Evolutionary conservation across 2,797 vertebrate genomes (phyloP), one percentile per base, ranked within the genome.

Genomic region (Coccyzus lansbergi): DNA sequence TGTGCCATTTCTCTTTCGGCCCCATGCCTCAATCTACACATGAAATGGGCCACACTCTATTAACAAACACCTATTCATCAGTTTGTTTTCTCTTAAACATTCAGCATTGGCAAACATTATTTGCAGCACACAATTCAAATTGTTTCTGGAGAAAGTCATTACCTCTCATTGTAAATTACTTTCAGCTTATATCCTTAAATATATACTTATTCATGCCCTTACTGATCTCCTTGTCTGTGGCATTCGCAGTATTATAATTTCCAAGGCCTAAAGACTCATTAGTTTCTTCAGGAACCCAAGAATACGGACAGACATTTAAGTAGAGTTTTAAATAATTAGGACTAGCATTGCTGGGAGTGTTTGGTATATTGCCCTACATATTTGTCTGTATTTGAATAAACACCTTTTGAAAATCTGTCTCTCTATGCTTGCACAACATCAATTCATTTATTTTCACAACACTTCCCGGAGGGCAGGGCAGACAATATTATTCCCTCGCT

Each of bases 361-460:
- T 95, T 85, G 69, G 58, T 91, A 82, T 68, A 63, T 8, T 89
- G 91, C 79, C 79, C 85, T 48, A 58, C 51, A 83, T 60, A 79
- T 78, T 89, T 91, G 72, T 86, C 83, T 80, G 64, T 21, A 90
- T 94, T 91, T 76, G 88, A 92, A 94, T 76, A 96, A 96, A 94
- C 90, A 96, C 93, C 90, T 95, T 88, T 88, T 67, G 93, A 95
- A 94, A 94, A 93, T 85, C 86, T 93, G 88, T 10, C 56, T 1
- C 67, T 86, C 87, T 31, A 34, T 60, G 62, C 95, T 95, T 94
- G 87, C 93, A 93, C 90, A 96, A 95, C 75, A 76, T 49, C 44
- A 51, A 80, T 79, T 72, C 65, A 88, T 93, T 89, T 87, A 89
- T 95, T 96, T 96, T 90, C 93, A 88, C 93, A 94, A 91, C 91